Evolutionary conservation across 64 coral and sea anemone species (phyloP), one percentile per base, ranked within the genome.

Genomic region (Anthopleura sola): DNA sequence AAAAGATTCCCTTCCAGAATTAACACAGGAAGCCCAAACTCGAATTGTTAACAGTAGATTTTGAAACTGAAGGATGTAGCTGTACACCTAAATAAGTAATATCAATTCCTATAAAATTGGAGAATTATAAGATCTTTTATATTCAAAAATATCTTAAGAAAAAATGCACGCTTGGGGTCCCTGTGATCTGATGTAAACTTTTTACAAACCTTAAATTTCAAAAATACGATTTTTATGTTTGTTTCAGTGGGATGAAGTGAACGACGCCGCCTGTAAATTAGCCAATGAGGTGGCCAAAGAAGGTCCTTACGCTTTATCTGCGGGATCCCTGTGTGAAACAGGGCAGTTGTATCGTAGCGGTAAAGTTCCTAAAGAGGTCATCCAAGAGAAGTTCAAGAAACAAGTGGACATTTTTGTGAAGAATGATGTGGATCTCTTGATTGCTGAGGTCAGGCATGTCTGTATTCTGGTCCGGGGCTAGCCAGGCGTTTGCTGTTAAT

Each of bases 251-350:
- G 15, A 88, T 23, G 80, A 82, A 20, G 56, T 88, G 9, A 88
- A 83, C 37, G 62, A 88, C 54, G 91, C 86, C 1, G 91, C 86
- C 17, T 88, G 91, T 81, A 81, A 86, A 20, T 56, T 93, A 26
- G 91, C 91, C 3, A 84, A 84, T 8, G 87, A 44, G 14, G 86
- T 93, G 55, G 86, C 91, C 24, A 23, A 82, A 48, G 91, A 93
- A 24, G 83, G 91, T 47, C 78, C 54, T 0, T 54, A 51, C 37
- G 86, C 68, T 31, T 31, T 85, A 58, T 80, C 86, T 46, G 38
- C 81, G 40, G 91, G 86, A 24, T 93, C 74, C 26, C 66, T 93
- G 47, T 89, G 86, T 44, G 75, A 93, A 44, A 93, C 91, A 15
- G 86, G 64, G 5, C 38, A 17, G 20, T 7, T 82, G 21, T 93